Base-by-base conservation (phyloP, 2,888 invertebrate genomes). In the Axea sp. region DNA sequence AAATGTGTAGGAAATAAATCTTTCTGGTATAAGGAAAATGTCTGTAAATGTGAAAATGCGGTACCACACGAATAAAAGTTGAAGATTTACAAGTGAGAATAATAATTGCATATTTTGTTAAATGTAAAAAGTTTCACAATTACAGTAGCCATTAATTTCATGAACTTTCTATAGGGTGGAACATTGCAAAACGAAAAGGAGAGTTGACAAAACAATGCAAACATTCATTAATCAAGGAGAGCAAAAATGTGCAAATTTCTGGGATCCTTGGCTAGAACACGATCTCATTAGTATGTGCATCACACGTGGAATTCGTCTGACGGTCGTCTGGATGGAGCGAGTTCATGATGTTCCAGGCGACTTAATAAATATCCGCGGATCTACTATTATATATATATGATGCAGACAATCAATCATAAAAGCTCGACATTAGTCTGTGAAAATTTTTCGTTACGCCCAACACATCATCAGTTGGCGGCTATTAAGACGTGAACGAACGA, bases 291-390 rank as follows among this genome's bases (percentile, higher is more conserved):
- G 60, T 69, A 69, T 59, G 68, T 49, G 31, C 60, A 43, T 41
- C 45, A 43, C 45, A 69, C 60, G 60, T 45, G 69, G 60, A 69
- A 62, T 60, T 62, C 60, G 68, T 60, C 60, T 60, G 69, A 30
- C 43, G 53, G 39, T 35, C 59, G 68, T 60, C 68, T 69, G 60
- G 43, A 26, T 28, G 37, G 4, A 17, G 43, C 39, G 22, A 28
- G 15, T 53, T 53, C 43, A 60, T 30, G 69, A 55, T 37, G 55
- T 26, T 22, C 41, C 17, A 31, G 33, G 22, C 12, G 62, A 47
- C 45, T 62, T 69, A 60, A 69, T 69, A 69, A 69, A 69, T 55
- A 60, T 37, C 49, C 41, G 26, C 33, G 57, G 11, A 43, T 35
- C 26, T 12, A 17, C 43, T 26, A 33, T 59, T 11, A 31, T 31